phyloP scores from a whole-genome alignment of 2,113 vertebrate genomes.

The Trachemys scripta region DNA sequence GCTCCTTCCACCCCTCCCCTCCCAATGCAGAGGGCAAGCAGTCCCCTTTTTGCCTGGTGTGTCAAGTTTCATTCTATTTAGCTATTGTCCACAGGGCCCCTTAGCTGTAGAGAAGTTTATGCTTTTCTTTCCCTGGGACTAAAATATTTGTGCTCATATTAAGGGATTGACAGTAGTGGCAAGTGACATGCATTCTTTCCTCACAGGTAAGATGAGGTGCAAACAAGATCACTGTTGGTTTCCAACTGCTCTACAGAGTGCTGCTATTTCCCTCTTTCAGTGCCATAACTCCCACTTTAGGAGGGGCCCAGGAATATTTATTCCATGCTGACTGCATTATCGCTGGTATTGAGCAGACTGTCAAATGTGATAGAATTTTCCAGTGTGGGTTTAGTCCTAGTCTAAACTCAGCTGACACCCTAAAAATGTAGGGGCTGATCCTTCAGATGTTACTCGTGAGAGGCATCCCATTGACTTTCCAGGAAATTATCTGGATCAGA shows the following conservation, averaged over 20 bases:
- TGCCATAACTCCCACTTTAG: background rate
- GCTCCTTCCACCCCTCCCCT: background rate
- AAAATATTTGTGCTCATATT: background rate
- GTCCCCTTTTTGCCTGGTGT: rapidly evolving
- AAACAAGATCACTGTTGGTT: background rate
- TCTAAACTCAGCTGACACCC: background rate
- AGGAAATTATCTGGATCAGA: conserved; percentile 17
- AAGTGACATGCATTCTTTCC: background rate
- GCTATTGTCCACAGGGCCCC: background rate
- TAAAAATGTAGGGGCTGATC: rapidly evolving
- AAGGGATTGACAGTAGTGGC: conserved; percentile 14
- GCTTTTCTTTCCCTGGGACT: background rate
- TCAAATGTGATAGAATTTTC: background rate
- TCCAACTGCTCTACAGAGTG: background rate
- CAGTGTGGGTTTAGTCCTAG: background rate
- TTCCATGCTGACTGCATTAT: background rate
- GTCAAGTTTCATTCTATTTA: background rate
- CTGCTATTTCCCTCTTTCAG: background rate
- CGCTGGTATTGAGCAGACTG: background rate
- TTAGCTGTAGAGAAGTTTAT: background rate
- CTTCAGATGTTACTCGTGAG: background rate
- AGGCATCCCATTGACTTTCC: background rate
- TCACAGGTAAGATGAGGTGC: conserved; percentile 36
- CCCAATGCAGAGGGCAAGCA: background rate
- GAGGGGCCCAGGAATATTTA: rapidly evolving